Evolutionary conservation across 2,113 vertebrate species (phyloP).

Genomic region (Phylloscopus trochiloides): DNA sequence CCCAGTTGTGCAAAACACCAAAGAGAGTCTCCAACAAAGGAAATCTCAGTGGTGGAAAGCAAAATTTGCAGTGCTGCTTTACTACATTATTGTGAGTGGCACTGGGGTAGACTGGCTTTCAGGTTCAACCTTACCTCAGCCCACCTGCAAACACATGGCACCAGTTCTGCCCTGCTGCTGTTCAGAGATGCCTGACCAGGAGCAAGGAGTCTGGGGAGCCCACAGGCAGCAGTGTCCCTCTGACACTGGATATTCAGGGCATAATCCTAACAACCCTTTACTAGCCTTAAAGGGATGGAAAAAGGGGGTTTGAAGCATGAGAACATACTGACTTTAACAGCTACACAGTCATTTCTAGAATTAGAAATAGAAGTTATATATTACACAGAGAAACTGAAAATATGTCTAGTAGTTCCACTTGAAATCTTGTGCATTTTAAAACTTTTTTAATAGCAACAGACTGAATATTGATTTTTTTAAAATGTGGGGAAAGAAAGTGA

Average conservation of each 20-base stretch:
- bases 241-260: background rate
- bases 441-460: background rate
- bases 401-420: background rate
- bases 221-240: background rate
- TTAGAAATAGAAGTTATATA: background rate
- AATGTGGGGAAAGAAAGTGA: background rate
- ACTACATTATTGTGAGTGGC: background rate
- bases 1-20: accelerated
- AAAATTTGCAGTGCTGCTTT: background rate
- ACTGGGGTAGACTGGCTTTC: background rate
- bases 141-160: background rate
- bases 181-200: background rate
- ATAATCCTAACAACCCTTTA: background rate
- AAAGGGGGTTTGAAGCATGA: background rate
- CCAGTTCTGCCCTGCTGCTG: background rate
- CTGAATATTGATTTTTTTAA: background rate
- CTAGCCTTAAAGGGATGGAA: background rate
- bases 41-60: background rate
- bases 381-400: background rate
- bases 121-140: background rate
- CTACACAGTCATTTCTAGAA: background rate
- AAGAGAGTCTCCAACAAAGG: background rate
- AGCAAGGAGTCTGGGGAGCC: background rate
- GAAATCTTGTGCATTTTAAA: background rate
- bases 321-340: background rate